Evolutionary conservation across 1,140 invertebrate species (phyloP).

Genomic region (Thrips palmi): DNA sequence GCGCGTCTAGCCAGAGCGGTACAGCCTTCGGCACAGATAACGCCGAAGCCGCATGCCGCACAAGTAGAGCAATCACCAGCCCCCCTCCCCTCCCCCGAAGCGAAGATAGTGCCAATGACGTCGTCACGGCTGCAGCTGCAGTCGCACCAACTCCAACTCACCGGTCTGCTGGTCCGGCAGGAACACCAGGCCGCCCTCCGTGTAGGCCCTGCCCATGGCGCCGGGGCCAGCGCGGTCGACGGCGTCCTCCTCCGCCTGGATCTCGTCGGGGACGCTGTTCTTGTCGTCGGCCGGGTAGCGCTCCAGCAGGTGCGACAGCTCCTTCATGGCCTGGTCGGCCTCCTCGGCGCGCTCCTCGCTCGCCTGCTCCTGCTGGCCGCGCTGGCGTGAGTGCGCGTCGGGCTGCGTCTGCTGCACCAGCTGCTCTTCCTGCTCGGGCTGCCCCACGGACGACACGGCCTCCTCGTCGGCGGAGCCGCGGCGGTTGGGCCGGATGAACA

Average conservation of each 20-base stretch:
- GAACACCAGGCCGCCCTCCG: slow-evolving; percentile 39
- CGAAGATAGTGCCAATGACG: not conserved
- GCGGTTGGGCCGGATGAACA: too few species aligned
- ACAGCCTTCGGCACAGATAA: not conserved
- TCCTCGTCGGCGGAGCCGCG: too few species aligned
- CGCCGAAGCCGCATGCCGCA: not conserved
- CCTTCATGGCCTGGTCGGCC: too few species aligned
- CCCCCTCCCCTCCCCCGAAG: too few species aligned
- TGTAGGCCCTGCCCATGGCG: slow-evolving; percentile 16
- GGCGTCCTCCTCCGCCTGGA: slow-evolving; percentile 9
- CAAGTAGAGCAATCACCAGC: too few species aligned
- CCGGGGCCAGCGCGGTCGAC: slow-evolving; percentile 16
- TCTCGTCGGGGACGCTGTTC: slow-evolving; percentile 12
- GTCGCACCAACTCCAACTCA: slow-evolving; percentile 10
- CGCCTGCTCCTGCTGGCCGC: not conserved
- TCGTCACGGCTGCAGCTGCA: too few species aligned
- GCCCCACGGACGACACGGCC: too few species aligned
- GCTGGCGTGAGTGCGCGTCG: too few species aligned
- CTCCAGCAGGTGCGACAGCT: not conserved
- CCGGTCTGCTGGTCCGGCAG: slow-evolving; percentile 21
- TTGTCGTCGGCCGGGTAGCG: not conserved
- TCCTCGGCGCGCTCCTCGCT: not conserved
- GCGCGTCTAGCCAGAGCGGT: not conserved
- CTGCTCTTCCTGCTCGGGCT: not conserved
- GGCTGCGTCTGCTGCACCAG: not conserved